Conservation (phyloP, 2,797 vertebrate species). For the Gymnothorax reevesii region DNA sequence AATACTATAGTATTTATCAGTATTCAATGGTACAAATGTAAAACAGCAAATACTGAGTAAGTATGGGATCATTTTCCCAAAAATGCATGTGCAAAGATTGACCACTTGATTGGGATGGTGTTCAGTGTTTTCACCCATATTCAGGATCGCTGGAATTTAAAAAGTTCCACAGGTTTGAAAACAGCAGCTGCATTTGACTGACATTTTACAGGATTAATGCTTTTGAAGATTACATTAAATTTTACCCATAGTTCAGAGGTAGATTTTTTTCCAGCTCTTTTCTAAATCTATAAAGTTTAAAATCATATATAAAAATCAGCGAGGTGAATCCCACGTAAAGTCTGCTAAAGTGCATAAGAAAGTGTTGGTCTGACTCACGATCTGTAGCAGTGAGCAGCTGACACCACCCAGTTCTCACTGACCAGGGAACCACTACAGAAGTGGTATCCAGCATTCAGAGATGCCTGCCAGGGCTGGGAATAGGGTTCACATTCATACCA, state of each 20-base stretch:
- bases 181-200: too few relatives aligned
- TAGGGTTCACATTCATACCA: constrained; percentile 52
- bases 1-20: too few relatives aligned
- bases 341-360: neutral
- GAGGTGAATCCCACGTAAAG: neutral
- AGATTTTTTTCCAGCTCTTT: neutral
- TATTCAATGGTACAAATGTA: too few relatives aligned
- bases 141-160: too few relatives aligned
- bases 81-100: too few relatives aligned
- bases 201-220: too few relatives aligned
- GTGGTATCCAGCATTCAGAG: constrained; percentile 58
- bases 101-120: too few relatives aligned
- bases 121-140: too few relatives aligned
- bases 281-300: neutral
- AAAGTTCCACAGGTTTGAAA: too few relatives aligned
- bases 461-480: constrained; percentile 58
- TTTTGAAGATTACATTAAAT: neutral
- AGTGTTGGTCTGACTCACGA: constrained; percentile 48
- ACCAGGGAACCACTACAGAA: constrained; percentile 65
- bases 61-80: too few relatives aligned
- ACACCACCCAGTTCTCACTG: constrained; percentile 61
- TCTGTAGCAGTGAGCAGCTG: constrained; percentile 67
- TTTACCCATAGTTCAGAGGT: neutral
- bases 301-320: neutral
- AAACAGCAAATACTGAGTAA: too few relatives aligned